Evolutionary conservation across 1,140 invertebrate species (phyloP).

Genomic region (Nylanderia fulva): DNA sequence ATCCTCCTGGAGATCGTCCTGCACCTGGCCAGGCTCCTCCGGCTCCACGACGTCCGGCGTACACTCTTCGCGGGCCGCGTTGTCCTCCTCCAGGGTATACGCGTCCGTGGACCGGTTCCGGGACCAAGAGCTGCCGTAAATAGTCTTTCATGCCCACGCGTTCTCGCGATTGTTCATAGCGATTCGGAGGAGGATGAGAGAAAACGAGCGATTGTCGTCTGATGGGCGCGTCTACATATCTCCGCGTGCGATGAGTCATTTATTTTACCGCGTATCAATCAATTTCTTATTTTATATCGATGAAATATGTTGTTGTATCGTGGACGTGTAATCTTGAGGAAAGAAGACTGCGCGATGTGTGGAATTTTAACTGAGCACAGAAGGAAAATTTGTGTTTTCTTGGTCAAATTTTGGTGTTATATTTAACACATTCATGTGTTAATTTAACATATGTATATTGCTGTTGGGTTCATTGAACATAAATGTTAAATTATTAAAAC

Average conservation of each 20-base stretch:
- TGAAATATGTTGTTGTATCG: neutral
- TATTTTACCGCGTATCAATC: neutral
- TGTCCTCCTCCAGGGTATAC: slow-evolving; percentile 72
- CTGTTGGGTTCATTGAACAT: too few species aligned
- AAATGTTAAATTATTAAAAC: too few species aligned
- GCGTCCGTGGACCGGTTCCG: slow-evolving; percentile 51
- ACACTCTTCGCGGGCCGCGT: slow-evolving; percentile 22
- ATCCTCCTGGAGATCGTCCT: slow-evolving; percentile 78
- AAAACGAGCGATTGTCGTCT: neutral
- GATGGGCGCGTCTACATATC: neutral
- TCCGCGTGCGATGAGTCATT: neutral
- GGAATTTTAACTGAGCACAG: too few species aligned
- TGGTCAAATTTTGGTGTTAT: too few species aligned
- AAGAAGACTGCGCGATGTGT: too few species aligned
- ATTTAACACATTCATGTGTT: too few species aligned
- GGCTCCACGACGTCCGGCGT: slow-evolving; percentile 67
- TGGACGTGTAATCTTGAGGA: too few species aligned
- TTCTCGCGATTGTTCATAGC: neutral
- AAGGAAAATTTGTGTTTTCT: too few species aligned
- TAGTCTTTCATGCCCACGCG: slow-evolving; percentile 48
- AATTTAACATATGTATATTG: too few species aligned
- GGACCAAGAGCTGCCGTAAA: slow-evolving; percentile 62
- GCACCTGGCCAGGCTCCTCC: slow-evolving; percentile 64
- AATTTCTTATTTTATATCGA: neutral
- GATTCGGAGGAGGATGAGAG: neutral